Evolutionary conservation across 2,888 invertebrate genomes (phyloP), one percentile per base, ranked within the genome.

Genomic region (Dasypogon diadema): DNA sequence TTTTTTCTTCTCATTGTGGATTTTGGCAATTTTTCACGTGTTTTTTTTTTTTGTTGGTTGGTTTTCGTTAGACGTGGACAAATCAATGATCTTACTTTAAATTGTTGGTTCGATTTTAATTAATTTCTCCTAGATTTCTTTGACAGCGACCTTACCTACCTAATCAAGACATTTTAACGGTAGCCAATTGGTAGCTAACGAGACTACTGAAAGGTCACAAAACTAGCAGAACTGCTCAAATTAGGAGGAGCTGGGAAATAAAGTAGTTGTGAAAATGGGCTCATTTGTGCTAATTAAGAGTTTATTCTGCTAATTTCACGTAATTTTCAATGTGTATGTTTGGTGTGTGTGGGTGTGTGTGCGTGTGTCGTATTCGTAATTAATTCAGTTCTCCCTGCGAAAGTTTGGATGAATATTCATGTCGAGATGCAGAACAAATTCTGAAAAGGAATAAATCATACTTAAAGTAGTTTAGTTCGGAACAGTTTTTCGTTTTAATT

Each of bases 91-190:
- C 54, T 54, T n/a, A 18, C 51, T 70, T 68, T 70, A 18, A 70
- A 16, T 51, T 70, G 34, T 18, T 2, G 54, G 30, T 8, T 54
- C 24, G 34, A 70, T 70, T 70, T 54, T 70, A 70, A 70, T 70
- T 70, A 70, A 70, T 70, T 54, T 68, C 24, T 68, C 22, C n/a
- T 5, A 65, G 46, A 46, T 46, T n/a, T 46, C 26, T 68, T 26
- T 48, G 48, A 48, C 65, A 48, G 18, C 24, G 65, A 26, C 46
- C 48, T 48, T n/a, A n/a, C n/a, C 18, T 16, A 22, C n/a, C 54
- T 70, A 54, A 70, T 70, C 54, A 70, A 70, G 70, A 70, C 51
- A 26, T 70, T 51, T 46, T 54, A 70, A 54, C 70, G 70, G 70
- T 70, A 70, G 70, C 54, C 34, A 54, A 54, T 51, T 51, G 21